Conservation (phyloP, 2,113 vertebrate species). For the Xerus inauris region DNA sequence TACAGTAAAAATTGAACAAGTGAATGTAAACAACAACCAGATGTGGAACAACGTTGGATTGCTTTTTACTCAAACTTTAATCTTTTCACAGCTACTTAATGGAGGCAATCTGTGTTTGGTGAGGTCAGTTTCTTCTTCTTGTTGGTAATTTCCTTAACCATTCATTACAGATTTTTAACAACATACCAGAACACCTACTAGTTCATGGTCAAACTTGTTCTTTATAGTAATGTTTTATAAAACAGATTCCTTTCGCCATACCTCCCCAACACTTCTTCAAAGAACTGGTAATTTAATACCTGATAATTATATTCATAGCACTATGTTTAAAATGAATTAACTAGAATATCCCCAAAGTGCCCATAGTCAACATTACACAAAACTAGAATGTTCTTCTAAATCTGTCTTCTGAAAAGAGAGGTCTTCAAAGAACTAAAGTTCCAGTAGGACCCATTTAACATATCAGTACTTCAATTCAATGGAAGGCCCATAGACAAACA, state of each 20-base stretch:
- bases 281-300: conserved; percentile 28
- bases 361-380: conserved; percentile 8
- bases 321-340: conserved; percentile 8
- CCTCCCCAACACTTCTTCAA: neutral
- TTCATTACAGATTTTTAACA: neutral
- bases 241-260: neutral
- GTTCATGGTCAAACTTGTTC: conserved; percentile 29
- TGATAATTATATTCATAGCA: neutral
- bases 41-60: conserved; percentile 35
- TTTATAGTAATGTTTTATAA: conserved; percentile 25
- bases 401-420: neutral
- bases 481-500: conserved; percentile 28
- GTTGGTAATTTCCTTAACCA: conserved; percentile 62
- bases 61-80: conserved; percentile 50
- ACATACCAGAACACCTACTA: neutral
- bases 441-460: neutral
- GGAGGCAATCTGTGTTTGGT: neutral
- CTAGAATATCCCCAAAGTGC: neutral
- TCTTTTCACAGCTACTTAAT: conserved; percentile 55
- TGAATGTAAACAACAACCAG: conserved; percentile 71
- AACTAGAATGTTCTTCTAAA: neutral
- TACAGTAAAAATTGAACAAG: conserved; percentile 59
- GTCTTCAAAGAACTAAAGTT: neutral
- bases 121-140: neutral
- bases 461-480: neutral